Percentiles rank a stretch among this genome's conserved stretches.
phyloP scores from a whole-genome alignment of 2,113 vertebrate species.

The Hypocryptadius cinnamomeus region DNA sequence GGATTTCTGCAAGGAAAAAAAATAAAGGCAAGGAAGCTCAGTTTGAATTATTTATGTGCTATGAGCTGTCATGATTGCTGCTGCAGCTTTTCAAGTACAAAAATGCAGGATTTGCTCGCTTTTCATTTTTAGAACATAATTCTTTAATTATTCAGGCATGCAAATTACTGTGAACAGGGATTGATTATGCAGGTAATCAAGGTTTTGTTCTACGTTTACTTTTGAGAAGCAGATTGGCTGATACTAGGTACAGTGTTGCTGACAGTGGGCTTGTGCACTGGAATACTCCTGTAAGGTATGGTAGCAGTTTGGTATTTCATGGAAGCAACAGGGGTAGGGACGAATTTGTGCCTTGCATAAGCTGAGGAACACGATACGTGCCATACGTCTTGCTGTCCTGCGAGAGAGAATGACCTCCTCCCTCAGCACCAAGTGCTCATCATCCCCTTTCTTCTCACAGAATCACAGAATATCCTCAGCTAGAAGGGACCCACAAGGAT shows the following conservation, averaged over 20 bases:
- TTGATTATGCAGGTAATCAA: slow-evolving; percentile 27
- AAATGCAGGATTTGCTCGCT: background rate
- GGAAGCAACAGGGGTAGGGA: background rate
- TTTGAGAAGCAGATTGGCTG: background rate
- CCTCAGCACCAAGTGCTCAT: accelerated
- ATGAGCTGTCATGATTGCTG: background rate
- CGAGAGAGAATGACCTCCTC: background rate
- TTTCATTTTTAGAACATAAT: background rate
- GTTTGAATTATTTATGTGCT: slow-evolving; percentile 26
- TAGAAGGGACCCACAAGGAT: background rate
- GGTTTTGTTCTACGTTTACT: background rate
- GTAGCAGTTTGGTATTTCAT: background rate
- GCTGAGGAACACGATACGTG: accelerated
- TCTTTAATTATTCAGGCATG: slow-evolving; percentile 10
- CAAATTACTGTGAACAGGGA: background rate
- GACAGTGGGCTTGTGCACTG: background rate
- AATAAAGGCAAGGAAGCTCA: background rate
- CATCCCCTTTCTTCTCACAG: background rate
- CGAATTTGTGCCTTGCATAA: background rate
- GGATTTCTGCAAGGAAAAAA: slow-evolving; percentile 8
- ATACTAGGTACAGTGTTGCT: background rate
- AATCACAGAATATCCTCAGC: background rate
- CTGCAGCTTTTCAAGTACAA: background rate
- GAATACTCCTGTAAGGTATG: background rate
- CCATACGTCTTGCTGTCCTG: too few species aligned